Conservation (phyloP, 2,888 invertebrate species). For the Phymatocera aterrima region DNA sequence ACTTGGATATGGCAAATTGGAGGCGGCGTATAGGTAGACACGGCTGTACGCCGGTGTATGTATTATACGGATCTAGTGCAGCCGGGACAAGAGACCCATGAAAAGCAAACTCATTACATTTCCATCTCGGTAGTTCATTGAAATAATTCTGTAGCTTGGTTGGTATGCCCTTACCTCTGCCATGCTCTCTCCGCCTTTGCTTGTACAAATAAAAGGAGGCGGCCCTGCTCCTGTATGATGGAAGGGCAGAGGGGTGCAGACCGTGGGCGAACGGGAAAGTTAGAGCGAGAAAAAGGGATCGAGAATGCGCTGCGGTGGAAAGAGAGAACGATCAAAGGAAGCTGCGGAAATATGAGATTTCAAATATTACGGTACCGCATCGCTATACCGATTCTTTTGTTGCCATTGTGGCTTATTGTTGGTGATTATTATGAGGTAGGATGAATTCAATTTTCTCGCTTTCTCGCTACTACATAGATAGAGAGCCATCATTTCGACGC, state of each 20-base stretch:
- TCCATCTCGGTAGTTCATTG: constrained; percentile 64
- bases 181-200: background rate
- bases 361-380: constrained; percentile 17
- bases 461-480: background rate
- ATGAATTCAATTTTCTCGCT: background rate
- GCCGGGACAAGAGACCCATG: constrained; percentile 50
- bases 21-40: background rate
- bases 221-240: constrained; percentile 1
- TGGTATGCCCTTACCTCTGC: background rate
- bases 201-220: constrained; percentile 11
- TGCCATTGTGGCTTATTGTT: constrained; percentile 12
- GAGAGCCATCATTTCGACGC: too few relatives aligned
- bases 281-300: background rate
- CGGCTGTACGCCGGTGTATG: background rate
- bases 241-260: background rate
- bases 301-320: constrained; percentile 35
- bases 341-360: constrained; percentile 24
- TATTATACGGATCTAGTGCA: background rate
- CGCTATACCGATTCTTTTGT: background rate
- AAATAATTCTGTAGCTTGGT: constrained; percentile 62
- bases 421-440: background rate
- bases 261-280: background rate
- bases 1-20: background rate
- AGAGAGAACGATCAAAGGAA: too few relatives aligned
- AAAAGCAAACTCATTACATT: constrained; percentile 67